Base-by-base conservation (phyloP, 2,888 invertebrate genomes). In the Ochlodes sylvanus region DNA sequence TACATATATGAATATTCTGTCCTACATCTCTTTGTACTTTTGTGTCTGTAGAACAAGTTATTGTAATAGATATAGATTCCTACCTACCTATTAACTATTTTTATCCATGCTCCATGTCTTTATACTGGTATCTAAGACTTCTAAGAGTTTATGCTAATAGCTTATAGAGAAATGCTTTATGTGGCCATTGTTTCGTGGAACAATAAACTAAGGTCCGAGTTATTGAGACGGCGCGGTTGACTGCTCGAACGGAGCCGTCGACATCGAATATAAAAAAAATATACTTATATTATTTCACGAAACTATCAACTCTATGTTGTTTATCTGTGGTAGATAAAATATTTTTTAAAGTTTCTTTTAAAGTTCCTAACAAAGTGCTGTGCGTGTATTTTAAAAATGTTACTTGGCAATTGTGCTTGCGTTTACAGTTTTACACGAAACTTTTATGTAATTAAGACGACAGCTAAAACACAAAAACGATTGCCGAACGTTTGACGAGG, bases 131-230 rank as follows among this genome's bases (percentile, higher is more conserved):
- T 21, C 50, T 50, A 47, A 15, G 2, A 9, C 2, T 17, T 47
- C 9, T n/a, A 27, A 27, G 27, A 83, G 83, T 80, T 83, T 81
- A 86, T 85, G 86, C 83, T 86, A 88, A 89, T 85, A 77, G 89
- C 89, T 89, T 87, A 79, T 88, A 87, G 86, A 84, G 83, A 86
- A 87, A 84, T 86, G 89, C 86, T 90, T 90, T 89, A 89, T 85
- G 83, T 88, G 86, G 86, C 79, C 83, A 88, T 89, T 91, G 90
- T 91, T 84, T 81, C 78, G 84, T 84, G 83, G 79, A 83, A 87
- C 83, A 84, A 89, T 89, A 87, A 50, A 88, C 87, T 86, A 82
- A 83, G 81, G 74, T 68, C 69, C 64, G 73, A 77, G 73, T 78
- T 75, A 78, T 79, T 76, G 77, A 80, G 76, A 77, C 72, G 72